Evolutionary conservation across 2,888 invertebrate genomes (phyloP).

Genomic region (Tricholauxania praeusta): DNA sequence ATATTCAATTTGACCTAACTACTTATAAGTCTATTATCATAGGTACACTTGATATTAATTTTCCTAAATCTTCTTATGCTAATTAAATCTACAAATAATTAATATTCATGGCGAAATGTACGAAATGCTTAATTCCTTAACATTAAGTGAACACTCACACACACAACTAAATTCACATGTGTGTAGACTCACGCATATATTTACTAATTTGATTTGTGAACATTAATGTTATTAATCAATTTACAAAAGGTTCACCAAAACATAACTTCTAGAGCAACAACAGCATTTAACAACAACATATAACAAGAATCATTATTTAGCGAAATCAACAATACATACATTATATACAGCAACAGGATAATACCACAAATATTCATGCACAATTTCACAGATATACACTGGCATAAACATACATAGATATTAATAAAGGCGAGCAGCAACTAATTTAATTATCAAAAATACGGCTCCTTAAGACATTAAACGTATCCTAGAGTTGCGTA

Average conservation of each 20-base stretch:
- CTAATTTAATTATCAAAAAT: constrained; percentile 27
- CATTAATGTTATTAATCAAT: constrained; percentile 20
- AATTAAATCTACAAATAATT: constrained; percentile 10
- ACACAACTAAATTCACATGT: constrained; percentile 1
- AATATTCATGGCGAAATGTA: constrained; percentile 4
- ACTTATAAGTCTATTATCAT: no score
- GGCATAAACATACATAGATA: background rate
- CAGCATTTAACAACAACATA: background rate
- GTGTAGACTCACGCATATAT: constrained; percentile 16
- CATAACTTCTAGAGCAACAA: background rate
- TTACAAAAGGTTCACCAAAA: constrained; percentile 3
- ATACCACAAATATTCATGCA: background rate
- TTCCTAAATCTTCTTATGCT: background rate
- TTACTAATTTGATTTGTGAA: constrained; percentile 6
- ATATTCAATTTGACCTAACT: no score
- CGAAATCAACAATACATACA: background rate
- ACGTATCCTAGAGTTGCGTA: background rate
- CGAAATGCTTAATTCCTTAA: no score
- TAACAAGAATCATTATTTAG: background rate
- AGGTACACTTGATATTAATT: no score
- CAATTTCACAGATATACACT: background rate
- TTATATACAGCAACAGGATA: background rate
- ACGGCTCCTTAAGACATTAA: constrained; percentile 8
- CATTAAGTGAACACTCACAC: constrained; percentile 13
- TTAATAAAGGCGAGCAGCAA: constrained; percentile 6